Percentiles rank a stretch among this genome's conserved stretches.
Evolutionary conservation across 2,797 vertebrate species (phyloP).

Genomic region (Parauchenoglanis ngamensis): DNA sequence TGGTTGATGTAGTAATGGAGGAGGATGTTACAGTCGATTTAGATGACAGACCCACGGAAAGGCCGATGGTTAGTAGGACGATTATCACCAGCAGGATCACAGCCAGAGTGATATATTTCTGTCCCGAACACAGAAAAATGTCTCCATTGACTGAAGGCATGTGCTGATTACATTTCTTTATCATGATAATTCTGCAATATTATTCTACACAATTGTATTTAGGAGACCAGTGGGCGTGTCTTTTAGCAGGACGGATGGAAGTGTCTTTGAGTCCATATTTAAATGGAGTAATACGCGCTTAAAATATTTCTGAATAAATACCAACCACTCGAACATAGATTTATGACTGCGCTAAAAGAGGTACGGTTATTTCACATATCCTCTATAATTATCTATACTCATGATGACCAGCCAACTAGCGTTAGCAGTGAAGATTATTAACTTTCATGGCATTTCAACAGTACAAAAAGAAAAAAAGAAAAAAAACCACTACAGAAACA

Average conservation of each 20-base stretch:
- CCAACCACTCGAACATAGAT: too few relatives aligned
- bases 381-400: not conserved
- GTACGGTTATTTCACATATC: not conserved
- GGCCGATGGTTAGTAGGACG: constrained; percentile 86
- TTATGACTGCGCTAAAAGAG: not conserved
- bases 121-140: constrained; percentile 65
- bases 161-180: too few relatives aligned
- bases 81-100: constrained; percentile 80
- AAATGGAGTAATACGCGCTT: not conserved
- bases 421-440: not conserved
- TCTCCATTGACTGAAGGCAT: not conserved
- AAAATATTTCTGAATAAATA: not conserved
- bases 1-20: constrained; percentile 40
- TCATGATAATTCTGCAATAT: not conserved
- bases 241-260: not conserved
- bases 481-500: not conserved
- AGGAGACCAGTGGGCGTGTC: not conserved
- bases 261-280: not conserved
- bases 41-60: constrained; percentile 82
- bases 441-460: not conserved
- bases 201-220: not conserved
- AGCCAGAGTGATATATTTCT: constrained; percentile 89
- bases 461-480: not conserved
- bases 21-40: constrained; percentile 60
- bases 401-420: not conserved